Conservation (phyloP, 2,113 vertebrate genomes). For the Amazona guildingii region DNA sequence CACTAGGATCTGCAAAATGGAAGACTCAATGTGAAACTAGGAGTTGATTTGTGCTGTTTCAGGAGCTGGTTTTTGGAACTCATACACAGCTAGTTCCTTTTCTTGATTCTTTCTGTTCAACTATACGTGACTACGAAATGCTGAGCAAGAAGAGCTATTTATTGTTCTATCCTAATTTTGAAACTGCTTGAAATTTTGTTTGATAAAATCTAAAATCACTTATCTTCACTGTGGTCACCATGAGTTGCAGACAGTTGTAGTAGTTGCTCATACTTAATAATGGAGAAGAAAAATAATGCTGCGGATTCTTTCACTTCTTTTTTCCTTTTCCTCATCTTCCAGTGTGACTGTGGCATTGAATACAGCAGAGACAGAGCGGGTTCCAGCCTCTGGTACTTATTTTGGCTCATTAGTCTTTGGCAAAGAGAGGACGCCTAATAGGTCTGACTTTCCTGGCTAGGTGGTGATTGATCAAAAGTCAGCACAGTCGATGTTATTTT, state of each 20-base stretch:
- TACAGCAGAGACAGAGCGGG: neutral
- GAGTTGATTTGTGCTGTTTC: neutral
- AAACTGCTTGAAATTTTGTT: neutral
- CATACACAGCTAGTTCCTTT: neutral
- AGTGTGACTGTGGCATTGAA: neutral
- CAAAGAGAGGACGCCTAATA: neutral
- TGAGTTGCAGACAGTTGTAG: neutral
- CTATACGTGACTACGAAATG: neutral
- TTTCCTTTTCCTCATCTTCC: neutral
- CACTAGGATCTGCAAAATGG: neutral
- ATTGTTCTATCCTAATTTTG: neutral
- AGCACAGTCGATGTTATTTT: conserved; percentile 12
- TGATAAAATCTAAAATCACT: neutral
- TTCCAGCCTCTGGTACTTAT: conserved; percentile 22
- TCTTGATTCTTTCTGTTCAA: neutral
- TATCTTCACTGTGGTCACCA: neutral
- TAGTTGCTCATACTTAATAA: neutral
- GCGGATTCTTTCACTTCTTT: neutral
- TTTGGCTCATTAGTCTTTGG: conserved; percentile 50
- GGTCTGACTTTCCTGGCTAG: neutral
- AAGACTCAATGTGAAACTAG: neutral
- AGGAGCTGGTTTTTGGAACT: neutral
- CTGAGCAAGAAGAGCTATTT: neutral
- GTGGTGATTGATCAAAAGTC: conserved; percentile 47
- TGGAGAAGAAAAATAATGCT: neutral